Percentiles rank a stretch among this genome's conserved stretches.
phyloP scores from a whole-genome alignment of 2,113 vertebrate genomes.

The Aptenodytes patagonicus region DNA sequence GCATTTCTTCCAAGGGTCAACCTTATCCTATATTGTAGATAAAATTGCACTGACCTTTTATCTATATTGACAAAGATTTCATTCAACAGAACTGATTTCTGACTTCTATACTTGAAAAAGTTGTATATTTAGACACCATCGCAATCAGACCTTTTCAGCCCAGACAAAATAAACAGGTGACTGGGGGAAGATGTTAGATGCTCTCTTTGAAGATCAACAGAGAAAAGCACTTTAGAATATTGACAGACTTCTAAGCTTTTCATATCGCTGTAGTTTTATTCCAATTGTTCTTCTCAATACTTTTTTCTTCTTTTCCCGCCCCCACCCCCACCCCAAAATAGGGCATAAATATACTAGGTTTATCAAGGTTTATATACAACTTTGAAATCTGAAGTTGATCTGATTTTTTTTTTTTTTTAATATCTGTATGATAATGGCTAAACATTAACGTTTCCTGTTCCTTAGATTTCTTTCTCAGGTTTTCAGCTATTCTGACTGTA shows the following conservation, averaged over 20 bases:
- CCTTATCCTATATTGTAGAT: background rate
- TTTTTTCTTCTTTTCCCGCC: background rate
- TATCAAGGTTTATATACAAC: background rate
- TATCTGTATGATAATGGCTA: background rate
- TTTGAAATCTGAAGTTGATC: background rate
- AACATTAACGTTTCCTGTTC: background rate
- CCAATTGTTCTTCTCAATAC: background rate
- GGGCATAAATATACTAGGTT: background rate
- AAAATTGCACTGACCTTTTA: constrained; percentile 48
- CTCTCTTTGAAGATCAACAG: background rate
- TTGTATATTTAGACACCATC: background rate
- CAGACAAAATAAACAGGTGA: background rate
- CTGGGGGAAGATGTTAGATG: background rate
- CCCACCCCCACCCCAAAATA: background rate
- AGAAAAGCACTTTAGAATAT: background rate
- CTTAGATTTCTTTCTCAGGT: background rate
- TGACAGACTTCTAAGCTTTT: background rate
- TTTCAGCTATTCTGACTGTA: background rate
- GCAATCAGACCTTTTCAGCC: constrained; percentile 38
- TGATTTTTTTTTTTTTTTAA: background rate
- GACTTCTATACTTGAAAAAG: constrained; percentile 22
- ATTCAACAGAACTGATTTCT: constrained; percentile 24
- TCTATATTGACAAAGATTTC: constrained; percentile 33
- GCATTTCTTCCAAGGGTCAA: background rate
- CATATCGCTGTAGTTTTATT: background rate